These are phyloP conservation scores for Elachura formosa DNA, from an alignment of 2,113 vertebrate species.

Conservation along the genomic window DNA sequence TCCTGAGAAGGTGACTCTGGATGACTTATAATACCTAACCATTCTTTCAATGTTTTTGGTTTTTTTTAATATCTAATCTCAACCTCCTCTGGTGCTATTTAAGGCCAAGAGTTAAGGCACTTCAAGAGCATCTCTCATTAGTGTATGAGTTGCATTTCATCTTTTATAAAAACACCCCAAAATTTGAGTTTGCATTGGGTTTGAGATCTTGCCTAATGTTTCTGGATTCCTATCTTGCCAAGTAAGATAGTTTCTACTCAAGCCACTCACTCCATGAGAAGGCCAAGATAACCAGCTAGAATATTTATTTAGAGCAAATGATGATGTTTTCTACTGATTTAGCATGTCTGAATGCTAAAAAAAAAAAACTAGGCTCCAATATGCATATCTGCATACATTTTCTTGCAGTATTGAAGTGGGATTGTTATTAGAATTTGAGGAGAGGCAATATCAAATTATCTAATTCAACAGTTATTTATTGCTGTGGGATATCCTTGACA, in stretches of 20 bases:
- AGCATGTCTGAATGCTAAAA: not conserved
- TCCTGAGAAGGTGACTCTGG: not conserved
- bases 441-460: not conserved
- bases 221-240: not conserved
- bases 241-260: not conserved
- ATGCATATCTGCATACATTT: not conserved
- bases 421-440: slow-evolving; percentile 4
- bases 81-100: not conserved
- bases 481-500: not conserved
- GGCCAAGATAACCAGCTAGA: not conserved
- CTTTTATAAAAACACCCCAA: rapidly evolving
- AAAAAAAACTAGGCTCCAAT: not conserved
- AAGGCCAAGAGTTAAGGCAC: not conserved
- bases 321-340: not conserved
- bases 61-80: not conserved
- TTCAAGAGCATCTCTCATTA: not conserved
- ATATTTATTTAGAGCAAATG: not conserved
- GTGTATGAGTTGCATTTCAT: not conserved
- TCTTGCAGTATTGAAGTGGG: not conserved
- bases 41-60: not conserved
- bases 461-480: not conserved
- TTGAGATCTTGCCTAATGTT: not conserved
- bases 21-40: not conserved
- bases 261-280: not conserved
- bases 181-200: rapidly evolving